phyloP scores from a whole-genome alignment of 1,140 invertebrate species.

The Bombus superbus region DNA sequence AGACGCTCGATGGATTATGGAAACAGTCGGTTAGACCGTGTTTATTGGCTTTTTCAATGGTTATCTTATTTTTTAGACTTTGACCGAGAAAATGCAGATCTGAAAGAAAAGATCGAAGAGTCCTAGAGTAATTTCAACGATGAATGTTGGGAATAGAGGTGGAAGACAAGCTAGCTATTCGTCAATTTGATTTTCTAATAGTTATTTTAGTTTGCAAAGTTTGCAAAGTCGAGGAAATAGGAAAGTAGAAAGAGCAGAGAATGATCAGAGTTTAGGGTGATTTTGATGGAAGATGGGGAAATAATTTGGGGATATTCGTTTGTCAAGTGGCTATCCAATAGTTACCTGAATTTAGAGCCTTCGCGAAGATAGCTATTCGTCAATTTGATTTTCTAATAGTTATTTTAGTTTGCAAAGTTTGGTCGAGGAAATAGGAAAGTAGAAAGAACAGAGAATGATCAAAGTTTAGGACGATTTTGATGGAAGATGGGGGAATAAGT shows the following conservation, averaged over 20 bases:
- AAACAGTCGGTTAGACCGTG: background rate
- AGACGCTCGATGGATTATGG: conserved; percentile 2
- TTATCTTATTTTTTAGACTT: background rate
- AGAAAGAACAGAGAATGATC: background rate
- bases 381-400: too few species aligned
- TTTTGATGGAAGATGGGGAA: background rate
- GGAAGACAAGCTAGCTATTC: background rate
- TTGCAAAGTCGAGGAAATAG: background rate
- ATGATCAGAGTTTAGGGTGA: background rate
- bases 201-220: background rate
- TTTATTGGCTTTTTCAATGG: background rate
- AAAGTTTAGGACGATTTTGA: background rate
- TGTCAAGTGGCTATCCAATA: too few species aligned
- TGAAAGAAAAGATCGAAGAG: background rate
- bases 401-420: background rate
- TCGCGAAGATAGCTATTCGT: background rate
- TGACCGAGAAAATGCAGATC: fast-evolving
- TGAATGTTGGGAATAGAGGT: background rate
- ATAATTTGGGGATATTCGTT: too few species aligned
- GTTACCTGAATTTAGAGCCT: too few species aligned
- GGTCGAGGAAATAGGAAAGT: background rate
- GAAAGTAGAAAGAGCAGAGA: background rate
- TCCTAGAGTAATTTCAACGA: background rate
- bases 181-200: background rate
- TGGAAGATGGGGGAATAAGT: too few species aligned